Conservation (phyloP, 1,140 invertebrate genomes). For the Macrotrachela quadricornifera region DNA sequence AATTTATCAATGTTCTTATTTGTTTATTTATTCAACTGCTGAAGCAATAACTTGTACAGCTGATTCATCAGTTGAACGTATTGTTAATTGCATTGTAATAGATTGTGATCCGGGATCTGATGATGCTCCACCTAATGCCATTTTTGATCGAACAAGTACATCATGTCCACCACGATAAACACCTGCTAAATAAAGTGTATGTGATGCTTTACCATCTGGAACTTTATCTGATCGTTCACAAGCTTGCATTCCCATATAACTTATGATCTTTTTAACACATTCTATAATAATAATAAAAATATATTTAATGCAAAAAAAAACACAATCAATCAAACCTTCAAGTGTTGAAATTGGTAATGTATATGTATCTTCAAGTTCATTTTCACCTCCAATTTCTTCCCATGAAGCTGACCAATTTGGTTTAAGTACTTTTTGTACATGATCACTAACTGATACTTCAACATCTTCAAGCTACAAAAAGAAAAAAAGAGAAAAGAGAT, state of each 20-base stretch:
- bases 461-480: slow-evolving; percentile 58
- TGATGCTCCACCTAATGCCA: slow-evolving; percentile 36
- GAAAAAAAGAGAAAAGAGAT: neutral
- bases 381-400: slow-evolving; percentile 50
- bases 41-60: slow-evolving; percentile 52
- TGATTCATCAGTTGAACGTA: slow-evolving; percentile 36
- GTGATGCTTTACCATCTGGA: slow-evolving; percentile 52
- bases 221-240: slow-evolving; percentile 64
- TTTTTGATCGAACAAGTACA: slow-evolving; percentile 58
- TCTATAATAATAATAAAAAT: slow-evolving; percentile 32
- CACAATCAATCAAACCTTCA: neutral
- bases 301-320: neutral
- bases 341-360: slow-evolving; percentile 42
- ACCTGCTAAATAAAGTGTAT: slow-evolving; percentile 56
- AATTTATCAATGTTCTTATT: neutral
- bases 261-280: slow-evolving; percentile 62
- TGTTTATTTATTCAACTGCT: slow-evolving; percentile 18
- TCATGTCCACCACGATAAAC: slow-evolving; percentile 69
- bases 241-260: slow-evolving; percentile 65
- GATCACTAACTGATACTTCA: slow-evolving; percentile 66
- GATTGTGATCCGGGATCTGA: slow-evolving; percentile 30
- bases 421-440: slow-evolving; percentile 61
- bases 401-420: slow-evolving; percentile 42
- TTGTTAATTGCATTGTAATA: slow-evolving; percentile 48
- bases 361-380: slow-evolving; percentile 70